A percentile compares a stretch with the other conserved stretches of the same genome.
phyloP scores from a whole-genome alignment of 2,888 invertebrate genomes.

The Lithodes maja region DNA sequence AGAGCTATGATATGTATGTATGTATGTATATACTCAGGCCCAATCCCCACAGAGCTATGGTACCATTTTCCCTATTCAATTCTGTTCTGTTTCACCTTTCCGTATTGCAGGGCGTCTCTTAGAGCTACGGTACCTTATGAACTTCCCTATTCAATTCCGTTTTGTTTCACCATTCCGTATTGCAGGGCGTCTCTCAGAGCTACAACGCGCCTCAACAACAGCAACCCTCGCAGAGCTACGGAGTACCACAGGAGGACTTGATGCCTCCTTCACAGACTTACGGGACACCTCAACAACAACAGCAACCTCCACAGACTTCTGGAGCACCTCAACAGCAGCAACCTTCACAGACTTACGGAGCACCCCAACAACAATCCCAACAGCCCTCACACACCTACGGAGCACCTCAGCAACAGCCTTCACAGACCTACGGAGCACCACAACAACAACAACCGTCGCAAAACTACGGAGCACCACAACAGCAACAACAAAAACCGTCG shows the following conservation, averaged over 20 bases:
- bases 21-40: no score
- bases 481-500: not conserved
- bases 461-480: constrained; percentile 29
- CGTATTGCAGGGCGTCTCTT: constrained; percentile 15
- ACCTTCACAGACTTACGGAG: constrained; percentile 33
- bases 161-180: no score
- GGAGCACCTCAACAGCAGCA: constrained; percentile 25
- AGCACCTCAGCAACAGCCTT: constrained; percentile 18
- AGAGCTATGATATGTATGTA: no score
- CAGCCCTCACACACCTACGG: constrained; percentile 17
- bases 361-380: constrained; percentile 17
- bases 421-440: constrained; percentile 42
- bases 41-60: no score
- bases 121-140: no score
- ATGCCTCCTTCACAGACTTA: constrained; percentile 32
- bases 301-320: constrained; percentile 37
- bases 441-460: constrained; percentile 37
- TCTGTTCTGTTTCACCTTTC: no score
- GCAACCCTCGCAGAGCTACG: constrained; percentile 29
- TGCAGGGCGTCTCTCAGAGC: constrained; percentile 25
- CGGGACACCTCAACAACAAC: constrained; percentile 37
- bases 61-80: no score
- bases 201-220: not conserved
- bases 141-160: no score
- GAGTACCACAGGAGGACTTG: constrained; percentile 29